These are phyloP conservation scores for Pecten maximus DNA, from an alignment of 2,888 invertebrate species.

Conservation along the genomic window DNA sequence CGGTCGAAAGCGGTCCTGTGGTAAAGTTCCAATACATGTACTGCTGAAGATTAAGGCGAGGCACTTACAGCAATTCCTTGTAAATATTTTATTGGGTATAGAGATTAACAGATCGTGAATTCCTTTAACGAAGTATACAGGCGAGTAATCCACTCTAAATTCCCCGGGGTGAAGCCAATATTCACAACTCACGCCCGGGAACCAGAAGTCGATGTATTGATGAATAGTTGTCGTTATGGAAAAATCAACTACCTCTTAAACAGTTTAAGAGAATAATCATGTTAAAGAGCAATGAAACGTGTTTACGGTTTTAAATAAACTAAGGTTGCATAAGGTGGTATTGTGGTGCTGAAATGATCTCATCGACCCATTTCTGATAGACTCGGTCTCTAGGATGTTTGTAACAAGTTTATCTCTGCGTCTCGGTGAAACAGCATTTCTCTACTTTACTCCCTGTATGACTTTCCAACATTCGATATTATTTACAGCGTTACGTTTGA, in stretches of 20 bases:
- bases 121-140: slow-evolving; percentile 20
- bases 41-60: background rate
- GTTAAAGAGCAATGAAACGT: slow-evolving; percentile 25
- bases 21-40: background rate
- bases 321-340: background rate
- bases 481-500: background rate
- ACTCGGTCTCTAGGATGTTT: background rate
- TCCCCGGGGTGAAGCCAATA: slow-evolving; percentile 11
- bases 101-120: slow-evolving; percentile 28
- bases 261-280: slow-evolving; percentile 20
- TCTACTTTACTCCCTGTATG: background rate
- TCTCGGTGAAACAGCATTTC: background rate
- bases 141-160: slow-evolving; percentile 17
- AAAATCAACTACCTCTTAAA: background rate
- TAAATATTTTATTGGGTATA: slow-evolving; percentile 29
- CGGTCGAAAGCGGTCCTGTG: background rate
- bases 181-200: background rate
- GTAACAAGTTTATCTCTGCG: background rate
- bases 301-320: slow-evolving; percentile 24
- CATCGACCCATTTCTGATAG: background rate
- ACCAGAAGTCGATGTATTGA: background rate
- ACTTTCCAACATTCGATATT: background rate
- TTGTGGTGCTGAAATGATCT: background rate
- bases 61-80: slow-evolving; percentile 21
- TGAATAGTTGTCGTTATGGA: background rate